Conservation (phyloP, 2,888 invertebrate genomes). For the Ormyrus labotus region DNA sequence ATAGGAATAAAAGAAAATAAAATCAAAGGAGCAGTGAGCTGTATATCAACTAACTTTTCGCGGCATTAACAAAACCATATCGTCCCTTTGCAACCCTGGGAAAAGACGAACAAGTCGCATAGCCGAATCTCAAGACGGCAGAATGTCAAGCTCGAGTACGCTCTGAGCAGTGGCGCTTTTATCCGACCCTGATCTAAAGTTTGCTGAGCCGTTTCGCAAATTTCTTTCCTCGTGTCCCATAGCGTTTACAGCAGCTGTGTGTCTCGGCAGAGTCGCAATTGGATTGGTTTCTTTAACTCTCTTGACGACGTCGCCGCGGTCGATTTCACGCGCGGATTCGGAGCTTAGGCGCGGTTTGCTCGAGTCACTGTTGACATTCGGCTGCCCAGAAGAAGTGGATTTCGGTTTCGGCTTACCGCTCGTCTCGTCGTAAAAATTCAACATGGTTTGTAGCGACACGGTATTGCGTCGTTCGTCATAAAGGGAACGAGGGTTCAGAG, state of each 20-base stretch:
- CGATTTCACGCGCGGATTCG: conserved; percentile 71
- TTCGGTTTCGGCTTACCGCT: not conserved
- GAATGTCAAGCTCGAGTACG: conserved; percentile 70
- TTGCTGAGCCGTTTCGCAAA: conserved; percentile 61
- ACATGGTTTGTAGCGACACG: conserved; percentile 72
- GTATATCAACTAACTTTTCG: conserved; percentile 17
- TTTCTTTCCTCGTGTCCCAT: conserved; percentile 26
- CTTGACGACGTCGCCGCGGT: conserved; percentile 63
- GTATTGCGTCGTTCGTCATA: conserved; percentile 71
- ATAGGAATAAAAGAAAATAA: not conserved
- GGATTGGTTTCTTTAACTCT: conserved; percentile 68
- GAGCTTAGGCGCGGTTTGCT: conserved; percentile 71
- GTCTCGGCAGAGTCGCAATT: conserved; percentile 71
- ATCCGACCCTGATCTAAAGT: conserved; percentile 66
- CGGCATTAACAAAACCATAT: conserved; percentile 32
- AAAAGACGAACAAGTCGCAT: not conserved
- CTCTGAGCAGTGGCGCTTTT: conserved; percentile 65
- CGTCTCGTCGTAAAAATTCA: conserved; percentile 66
- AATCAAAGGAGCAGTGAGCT: not conserved
- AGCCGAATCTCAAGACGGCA: conserved; percentile 70
- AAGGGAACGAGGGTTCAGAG: conserved; percentile 70
- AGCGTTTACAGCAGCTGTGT: conserved; percentile 59
- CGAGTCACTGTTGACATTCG: conserved; percentile 55
- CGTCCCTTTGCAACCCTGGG: not conserved
- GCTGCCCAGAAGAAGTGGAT: conserved; percentile 26